A percentile compares a stretch with the other conserved stretches of the same genome.
These are phyloP conservation scores for Halcyon chelicuti DNA, from an alignment of 2,797 vertebrate species.

Conservation along the genomic window DNA sequence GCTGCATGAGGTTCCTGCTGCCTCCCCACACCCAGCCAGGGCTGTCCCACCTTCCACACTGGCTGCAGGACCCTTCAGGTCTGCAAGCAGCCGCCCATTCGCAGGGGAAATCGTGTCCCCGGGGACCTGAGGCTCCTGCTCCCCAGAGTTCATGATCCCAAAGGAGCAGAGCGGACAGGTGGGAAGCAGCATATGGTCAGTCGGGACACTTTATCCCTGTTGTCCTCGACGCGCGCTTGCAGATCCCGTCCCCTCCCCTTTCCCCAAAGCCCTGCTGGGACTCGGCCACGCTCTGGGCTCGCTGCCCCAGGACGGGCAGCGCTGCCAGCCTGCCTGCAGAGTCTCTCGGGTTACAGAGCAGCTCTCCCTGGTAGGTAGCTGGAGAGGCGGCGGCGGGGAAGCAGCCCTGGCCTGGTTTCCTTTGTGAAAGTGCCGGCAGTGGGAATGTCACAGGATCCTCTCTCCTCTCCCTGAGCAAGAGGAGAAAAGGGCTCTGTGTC, in stretches of 20 bases:
- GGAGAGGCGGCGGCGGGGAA: background rate
- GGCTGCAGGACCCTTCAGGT: background rate
- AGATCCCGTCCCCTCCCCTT: background rate
- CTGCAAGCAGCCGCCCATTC: background rate
- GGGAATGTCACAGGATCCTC: conserved; percentile 51
- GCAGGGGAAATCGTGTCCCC: rapidly evolving
- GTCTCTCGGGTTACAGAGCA: background rate
- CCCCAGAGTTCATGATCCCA: rapidly evolving
- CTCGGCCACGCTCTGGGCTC: background rate
- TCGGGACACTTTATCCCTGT: background rate
- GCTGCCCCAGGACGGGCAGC: background rate
- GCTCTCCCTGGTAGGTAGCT: background rate
- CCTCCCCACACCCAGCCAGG: background rate
- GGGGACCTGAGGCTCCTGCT: background rate
- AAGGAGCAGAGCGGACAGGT: background rate
- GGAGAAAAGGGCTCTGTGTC: conserved; percentile 37
- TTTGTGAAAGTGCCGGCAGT: background rate
- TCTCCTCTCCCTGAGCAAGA: background rate
- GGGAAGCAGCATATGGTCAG: background rate
- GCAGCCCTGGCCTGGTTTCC: conserved; percentile 30
- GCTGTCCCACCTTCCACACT: background rate
- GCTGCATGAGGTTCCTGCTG: rapidly evolving
- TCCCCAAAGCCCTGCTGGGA: background rate
- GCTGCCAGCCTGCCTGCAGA: background rate
- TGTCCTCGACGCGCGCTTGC: rapidly evolving